Base-by-base conservation (phyloP, 2,113 vertebrate genomes). In the Brienomyrus brachyistius region DNA sequence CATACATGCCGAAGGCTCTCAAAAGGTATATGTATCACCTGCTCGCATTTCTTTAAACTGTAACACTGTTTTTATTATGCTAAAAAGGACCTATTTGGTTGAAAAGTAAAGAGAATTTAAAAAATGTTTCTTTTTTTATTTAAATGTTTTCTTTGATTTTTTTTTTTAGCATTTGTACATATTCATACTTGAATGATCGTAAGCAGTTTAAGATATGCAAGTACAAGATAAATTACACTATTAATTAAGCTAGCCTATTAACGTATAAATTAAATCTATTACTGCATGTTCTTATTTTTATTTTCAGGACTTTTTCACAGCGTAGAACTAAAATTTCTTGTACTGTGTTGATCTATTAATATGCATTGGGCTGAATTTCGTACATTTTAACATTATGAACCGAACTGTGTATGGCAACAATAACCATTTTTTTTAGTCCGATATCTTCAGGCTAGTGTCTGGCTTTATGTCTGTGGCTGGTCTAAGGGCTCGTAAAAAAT, bases 11-110 rank as follows among this genome's bases (percentile, higher is more conserved):
- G 87, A 70, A 70, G 51, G 84, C 90, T 93, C 62, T 74, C 91
- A 43, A 91, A 91, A 94, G 95, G 95, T 96, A 95, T 3, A 95
- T 93, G 56, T 54, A 1, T 27, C 10, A 5, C 87, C 5, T 35
- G 31, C n/a, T 2, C 50, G 27, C 17, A 48, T 31, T 23, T 86
- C 21, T 86, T 35, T 51, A 27, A 54, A 52, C 23, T 86, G 5
- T 27, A 52, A 35, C 23, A 17, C 15, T 52, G n/a, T 23, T 86
- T 86, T 50, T 48, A 84, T 86, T 54, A 50, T n/a, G 8, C 15
- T 85, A 1, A 85, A 85, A 85, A 43, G 31, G 13, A 43, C 31
- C 5, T 15, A 35, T 86, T 52, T 43, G 1, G 35, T 43, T 43
- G 11, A 43, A 80, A 43, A 80, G 15, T 43, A 80, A 43, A 40